These are phyloP conservation scores for Acrocephalus kingi DNA, from an alignment of 2,113 vertebrate species.

Conservation along the genomic window DNA sequence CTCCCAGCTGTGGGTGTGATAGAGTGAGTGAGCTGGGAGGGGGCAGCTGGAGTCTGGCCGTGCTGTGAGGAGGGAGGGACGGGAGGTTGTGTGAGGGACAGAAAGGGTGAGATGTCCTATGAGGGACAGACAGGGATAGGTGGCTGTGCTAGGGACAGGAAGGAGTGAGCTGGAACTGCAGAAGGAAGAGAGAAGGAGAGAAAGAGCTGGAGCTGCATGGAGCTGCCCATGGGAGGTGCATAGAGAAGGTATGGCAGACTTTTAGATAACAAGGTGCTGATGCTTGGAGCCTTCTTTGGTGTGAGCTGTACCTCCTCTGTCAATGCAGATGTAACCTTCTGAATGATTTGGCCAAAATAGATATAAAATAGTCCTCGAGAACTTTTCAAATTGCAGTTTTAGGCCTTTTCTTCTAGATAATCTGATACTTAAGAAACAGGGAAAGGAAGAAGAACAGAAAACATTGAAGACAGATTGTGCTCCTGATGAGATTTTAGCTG, in stretches of 20 bases:
- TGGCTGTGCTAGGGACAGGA: neutral
- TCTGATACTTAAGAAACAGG: neutral
- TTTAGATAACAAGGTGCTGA: neutral
- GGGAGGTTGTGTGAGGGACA: neutral
- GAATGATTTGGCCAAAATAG: neutral
- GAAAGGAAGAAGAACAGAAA: neutral
- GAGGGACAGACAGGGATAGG: neutral
- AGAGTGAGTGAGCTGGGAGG: neutral
- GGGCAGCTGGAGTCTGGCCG: neutral
- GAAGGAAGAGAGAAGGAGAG: neutral
- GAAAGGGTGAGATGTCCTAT: neutral
- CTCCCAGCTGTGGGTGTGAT: too few relatives aligned
- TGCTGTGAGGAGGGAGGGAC: neutral
- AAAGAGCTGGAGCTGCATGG: neutral
- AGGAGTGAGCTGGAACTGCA: neutral
- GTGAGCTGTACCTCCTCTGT: neutral
- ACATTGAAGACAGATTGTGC: accelerated
- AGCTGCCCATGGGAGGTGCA: neutral
- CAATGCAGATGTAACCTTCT: neutral
- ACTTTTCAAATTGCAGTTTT: neutral
- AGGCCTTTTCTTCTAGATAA: neutral
- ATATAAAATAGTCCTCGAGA: neutral
- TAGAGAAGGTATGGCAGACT: neutral
- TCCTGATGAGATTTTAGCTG: neutral
- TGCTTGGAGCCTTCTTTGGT: neutral